Evolutionary conservation across 2,888 invertebrate genomes (phyloP).

Genomic region (Psococerastis gibbosa): DNA sequence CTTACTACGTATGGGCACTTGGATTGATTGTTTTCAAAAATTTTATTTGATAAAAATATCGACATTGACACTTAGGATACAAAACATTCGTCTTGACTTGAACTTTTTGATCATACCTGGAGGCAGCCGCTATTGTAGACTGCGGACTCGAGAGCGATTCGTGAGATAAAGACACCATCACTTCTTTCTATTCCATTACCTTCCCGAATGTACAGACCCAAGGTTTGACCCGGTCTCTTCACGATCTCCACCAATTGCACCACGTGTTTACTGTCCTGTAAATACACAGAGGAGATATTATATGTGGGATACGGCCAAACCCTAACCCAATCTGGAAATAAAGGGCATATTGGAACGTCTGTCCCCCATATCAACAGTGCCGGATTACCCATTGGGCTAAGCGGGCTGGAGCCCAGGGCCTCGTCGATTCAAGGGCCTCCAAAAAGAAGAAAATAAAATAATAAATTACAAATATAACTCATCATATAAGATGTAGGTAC

Average conservation of each 20-base stretch:
- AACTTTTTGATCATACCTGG: slow-evolving; percentile 39
- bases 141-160: slow-evolving; percentile 87
- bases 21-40: background rate
- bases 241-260: slow-evolving; percentile 94
- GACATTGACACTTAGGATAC: background rate
- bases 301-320: no score
- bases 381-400: no score
- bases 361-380: no score
- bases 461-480: no score
- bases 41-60: background rate
- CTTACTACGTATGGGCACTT: background rate
- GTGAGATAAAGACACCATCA: slow-evolving; percentile 95
- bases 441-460: no score
- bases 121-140: slow-evolving; percentile 95
- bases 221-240: slow-evolving; percentile 93
- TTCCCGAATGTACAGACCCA: slow-evolving; percentile 94
- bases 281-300: no score
- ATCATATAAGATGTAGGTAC: no score
- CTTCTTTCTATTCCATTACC: slow-evolving; percentile 93
- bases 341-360: no score
- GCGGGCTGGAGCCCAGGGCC: no score
- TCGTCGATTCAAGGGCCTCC: no score
- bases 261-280: slow-evolving; percentile 51
- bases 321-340: no score
- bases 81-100: background rate